Base-by-base conservation (phyloP, 2,797 vertebrate species). In the Capromys pilorides region DNA sequence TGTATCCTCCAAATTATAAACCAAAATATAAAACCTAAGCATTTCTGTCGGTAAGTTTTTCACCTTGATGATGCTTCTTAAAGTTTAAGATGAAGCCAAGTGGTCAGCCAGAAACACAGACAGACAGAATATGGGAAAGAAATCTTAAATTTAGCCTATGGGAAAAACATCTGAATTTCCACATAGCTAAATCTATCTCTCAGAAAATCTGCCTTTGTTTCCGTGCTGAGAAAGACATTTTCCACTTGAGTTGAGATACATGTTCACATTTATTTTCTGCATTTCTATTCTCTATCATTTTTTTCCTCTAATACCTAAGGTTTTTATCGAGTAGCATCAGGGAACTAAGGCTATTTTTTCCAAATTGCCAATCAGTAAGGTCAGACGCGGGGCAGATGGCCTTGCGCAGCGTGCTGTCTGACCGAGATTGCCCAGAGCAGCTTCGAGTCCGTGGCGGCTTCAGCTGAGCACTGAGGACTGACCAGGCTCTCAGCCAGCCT, bases 141-240 rank as follows among this genome's bases (percentile, higher is more conserved):
- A 94, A 84, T 8, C 28, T 61, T 45, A 64, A 11, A 28, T 9
- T 87, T 69, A 45, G 21, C 64, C 33, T 69, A 39, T 36, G 31
- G 88, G 21, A 51, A 3, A 22, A 33, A 51, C 36, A 75, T 31
- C 41, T 69, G 59, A 82, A 57, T 41, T 81, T 91, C 59, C 59
- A 61, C 49, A 45, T 57, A 59, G 77, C 90, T 69, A 91, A 61
- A 84, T 75, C n/a, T 69, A 31, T 45, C 66, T 93, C 59, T 90
- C 62, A 51, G 12, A 16, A 95, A 90, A 88, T 91, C 62, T 59
- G 22, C 73, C 86, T 96, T 80, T 71, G 39, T 62, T 85, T 89
- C 66, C 66, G 1, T 31, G 59, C 11, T 41, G 36, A 92, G 45
- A 61, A 86, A 82, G 45, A 22, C 41, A 54, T 75, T 78, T 84